Evolutionary conservation across 2,888 invertebrate genomes (phyloP).

Genomic region (Mesodorylaimus sp.): DNA sequence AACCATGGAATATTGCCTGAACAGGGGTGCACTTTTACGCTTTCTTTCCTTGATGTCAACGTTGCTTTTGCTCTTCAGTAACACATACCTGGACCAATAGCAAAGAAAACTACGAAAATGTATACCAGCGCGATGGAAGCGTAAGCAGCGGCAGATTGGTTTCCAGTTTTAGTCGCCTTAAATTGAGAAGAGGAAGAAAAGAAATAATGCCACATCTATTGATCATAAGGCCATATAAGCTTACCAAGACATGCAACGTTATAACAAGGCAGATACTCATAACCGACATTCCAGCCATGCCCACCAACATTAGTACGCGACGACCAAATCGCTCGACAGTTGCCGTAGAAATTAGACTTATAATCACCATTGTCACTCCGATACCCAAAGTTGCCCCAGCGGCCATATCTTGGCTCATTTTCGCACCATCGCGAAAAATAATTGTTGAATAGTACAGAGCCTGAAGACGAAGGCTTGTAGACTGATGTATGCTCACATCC

Average conservation of each 20-base stretch:
- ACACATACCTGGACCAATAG: slow-evolving; percentile 52
- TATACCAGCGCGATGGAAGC: slow-evolving; percentile 55
- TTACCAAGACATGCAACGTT: slow-evolving; percentile 1
- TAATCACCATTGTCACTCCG: slow-evolving; percentile 54
- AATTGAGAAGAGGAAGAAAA: not conserved
- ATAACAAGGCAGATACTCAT: slow-evolving; percentile 51
- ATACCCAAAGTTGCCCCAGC: slow-evolving; percentile 52
- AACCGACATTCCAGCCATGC: slow-evolving; percentile 58
- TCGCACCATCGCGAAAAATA: slow-evolving; percentile 50
- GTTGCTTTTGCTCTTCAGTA: not conserved
- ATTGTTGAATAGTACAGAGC: slow-evolving; percentile 62
- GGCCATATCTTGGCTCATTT: slow-evolving; percentile 43
- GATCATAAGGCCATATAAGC: not conserved
- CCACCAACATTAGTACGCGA: slow-evolving; percentile 56
- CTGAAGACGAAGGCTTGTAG: no score
- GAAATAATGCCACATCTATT: not conserved
- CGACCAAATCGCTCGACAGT: slow-evolving; percentile 64
- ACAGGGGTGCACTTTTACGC: not conserved
- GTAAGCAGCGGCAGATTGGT: slow-evolving; percentile 39
- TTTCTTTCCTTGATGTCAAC: not conserved
- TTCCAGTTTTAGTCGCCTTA: not conserved
- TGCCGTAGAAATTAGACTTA: slow-evolving; percentile 60
- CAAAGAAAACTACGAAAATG: slow-evolving; percentile 66
- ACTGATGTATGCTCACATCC: no score
- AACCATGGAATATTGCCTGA: slow-evolving; percentile 79